Percentiles rank a stretch among this genome's conserved stretches.
Conservation (phyloP, 1,140 invertebrate genomes). For the Maniola jurtina region DNA sequence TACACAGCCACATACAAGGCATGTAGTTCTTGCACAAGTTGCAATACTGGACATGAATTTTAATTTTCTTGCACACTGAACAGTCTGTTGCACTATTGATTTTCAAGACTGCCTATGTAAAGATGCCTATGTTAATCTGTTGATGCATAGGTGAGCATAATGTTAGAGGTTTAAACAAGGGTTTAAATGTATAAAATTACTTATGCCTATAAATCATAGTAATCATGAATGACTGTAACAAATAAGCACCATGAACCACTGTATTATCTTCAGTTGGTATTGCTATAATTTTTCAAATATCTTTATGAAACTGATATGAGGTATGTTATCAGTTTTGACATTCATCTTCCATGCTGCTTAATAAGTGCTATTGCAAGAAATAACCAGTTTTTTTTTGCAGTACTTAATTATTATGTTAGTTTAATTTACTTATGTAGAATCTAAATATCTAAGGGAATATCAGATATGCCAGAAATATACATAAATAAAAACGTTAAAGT, state of each 20-base stretch:
- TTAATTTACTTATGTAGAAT: not conserved
- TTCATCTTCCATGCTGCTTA: conserved; percentile 17
- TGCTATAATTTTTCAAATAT: not conserved
- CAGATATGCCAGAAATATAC: too few relatives aligned
- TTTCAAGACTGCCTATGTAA: conserved; percentile 20
- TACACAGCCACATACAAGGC: not conserved
- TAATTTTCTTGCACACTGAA: conserved; percentile 25
- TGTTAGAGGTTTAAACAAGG: too few relatives aligned
- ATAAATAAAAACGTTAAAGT: not conserved
- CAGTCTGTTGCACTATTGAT: conserved; percentile 33
- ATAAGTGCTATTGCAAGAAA: conserved; percentile 18
- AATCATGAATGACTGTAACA: too few relatives aligned
- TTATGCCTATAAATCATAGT: too few relatives aligned
- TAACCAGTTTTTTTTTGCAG: not conserved
- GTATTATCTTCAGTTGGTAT: too few relatives aligned
- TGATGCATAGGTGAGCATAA: not conserved
- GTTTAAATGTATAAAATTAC: too few relatives aligned
- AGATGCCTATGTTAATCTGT: conserved; percentile 9
- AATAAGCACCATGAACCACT: too few relatives aligned
- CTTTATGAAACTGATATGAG: too few relatives aligned
- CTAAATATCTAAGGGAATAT: too few relatives aligned
- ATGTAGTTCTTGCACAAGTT: conserved; percentile 19
- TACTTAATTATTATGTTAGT: not conserved
- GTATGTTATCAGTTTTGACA: not conserved
- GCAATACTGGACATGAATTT: conserved; percentile 20